These are phyloP conservation scores for Patiria pectinifera DNA, from an alignment of 53 echinoderm and acorn worm species.

Conservation along the genomic window DNA sequence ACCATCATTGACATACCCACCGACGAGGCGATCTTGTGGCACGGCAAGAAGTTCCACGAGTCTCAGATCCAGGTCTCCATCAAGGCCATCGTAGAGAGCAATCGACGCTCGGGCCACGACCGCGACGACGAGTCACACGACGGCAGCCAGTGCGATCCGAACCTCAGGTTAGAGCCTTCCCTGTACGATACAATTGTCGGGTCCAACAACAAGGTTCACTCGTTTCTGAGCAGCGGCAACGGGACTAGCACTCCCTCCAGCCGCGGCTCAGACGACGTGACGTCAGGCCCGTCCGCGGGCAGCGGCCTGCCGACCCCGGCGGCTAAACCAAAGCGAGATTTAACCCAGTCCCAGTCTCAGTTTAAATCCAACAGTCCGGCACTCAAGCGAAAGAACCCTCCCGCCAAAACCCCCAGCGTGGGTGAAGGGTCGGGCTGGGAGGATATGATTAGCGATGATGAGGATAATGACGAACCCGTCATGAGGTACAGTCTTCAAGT, in stretches of 20 bases:
- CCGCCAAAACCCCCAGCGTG: background rate
- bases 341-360: constrained; percentile 39
- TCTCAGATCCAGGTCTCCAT: constrained; percentile 84
- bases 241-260: constrained; percentile 23
- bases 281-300: background rate
- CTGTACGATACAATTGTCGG: background rate
- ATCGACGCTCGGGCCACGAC: constrained; percentile 57
- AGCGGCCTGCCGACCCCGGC: background rate
- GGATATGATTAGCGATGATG: constrained; percentile 21
- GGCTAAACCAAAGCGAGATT: background rate
- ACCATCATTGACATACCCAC: constrained; percentile 78
- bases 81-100: constrained; percentile 69
- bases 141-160: constrained; percentile 54
- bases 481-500: constrained; percentile 14
- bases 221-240: constrained; percentile 20
- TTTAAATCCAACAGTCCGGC: constrained; percentile 40
- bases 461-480: constrained; percentile 29
- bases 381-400: background rate
- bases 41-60: constrained; percentile 90
- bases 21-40: constrained; percentile 75
- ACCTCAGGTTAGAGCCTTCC: constrained; percentile 40
- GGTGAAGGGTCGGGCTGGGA: constrained; percentile 19
- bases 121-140: constrained; percentile 53
- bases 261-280: constrained; percentile 22
- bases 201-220: constrained; percentile 28